These are phyloP conservation scores for Pyxicephalus adspersus DNA, from an alignment of 2,113 vertebrate genomes.

Conservation along the genomic window DNA sequence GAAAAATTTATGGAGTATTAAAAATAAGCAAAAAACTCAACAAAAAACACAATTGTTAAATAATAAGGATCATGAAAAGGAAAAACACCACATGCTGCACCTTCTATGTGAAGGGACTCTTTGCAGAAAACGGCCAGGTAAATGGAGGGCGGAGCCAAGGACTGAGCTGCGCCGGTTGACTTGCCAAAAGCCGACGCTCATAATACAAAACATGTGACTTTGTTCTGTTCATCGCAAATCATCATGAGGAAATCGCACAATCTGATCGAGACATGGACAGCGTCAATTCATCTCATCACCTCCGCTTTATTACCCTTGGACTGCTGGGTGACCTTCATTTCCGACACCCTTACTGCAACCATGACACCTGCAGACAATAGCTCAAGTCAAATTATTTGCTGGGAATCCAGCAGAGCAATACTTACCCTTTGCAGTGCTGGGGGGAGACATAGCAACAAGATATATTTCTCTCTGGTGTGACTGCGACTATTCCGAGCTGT, in stretches of 20 bases:
- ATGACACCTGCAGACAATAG: constrained; percentile 33
- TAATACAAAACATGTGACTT: constrained; percentile 46
- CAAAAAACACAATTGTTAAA: constrained; percentile 33
- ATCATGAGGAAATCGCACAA: constrained; percentile 7
- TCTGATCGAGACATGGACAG: constrained; percentile 30
- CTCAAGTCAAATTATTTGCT: constrained; percentile 14
- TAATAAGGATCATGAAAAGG: not conserved
- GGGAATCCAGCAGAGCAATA: constrained; percentile 45
- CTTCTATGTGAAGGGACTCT: constrained; percentile 49
- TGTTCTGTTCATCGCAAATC: constrained; percentile 44
- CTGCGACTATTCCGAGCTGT: constrained; percentile 29
- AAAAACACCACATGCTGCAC: constrained; percentile 45
- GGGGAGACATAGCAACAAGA: not conserved
- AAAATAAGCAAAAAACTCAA: constrained; percentile 41
- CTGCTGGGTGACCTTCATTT: not conserved
- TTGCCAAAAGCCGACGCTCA: constrained; percentile 23
- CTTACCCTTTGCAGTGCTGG: constrained; percentile 25
- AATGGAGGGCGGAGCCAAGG: constrained; percentile 19
- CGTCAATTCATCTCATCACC: constrained; percentile 14
- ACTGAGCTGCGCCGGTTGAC: constrained; percentile 35
- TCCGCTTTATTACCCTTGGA: constrained; percentile 18
- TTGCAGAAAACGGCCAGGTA: constrained; percentile 34
- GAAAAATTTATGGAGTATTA: constrained; percentile 41
- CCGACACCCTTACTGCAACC: constrained; percentile 12
- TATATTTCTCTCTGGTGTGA: constrained; percentile 31